Evolutionary conservation across 2,113 vertebrate species (phyloP).

Genomic region (Murina feae): DNA sequence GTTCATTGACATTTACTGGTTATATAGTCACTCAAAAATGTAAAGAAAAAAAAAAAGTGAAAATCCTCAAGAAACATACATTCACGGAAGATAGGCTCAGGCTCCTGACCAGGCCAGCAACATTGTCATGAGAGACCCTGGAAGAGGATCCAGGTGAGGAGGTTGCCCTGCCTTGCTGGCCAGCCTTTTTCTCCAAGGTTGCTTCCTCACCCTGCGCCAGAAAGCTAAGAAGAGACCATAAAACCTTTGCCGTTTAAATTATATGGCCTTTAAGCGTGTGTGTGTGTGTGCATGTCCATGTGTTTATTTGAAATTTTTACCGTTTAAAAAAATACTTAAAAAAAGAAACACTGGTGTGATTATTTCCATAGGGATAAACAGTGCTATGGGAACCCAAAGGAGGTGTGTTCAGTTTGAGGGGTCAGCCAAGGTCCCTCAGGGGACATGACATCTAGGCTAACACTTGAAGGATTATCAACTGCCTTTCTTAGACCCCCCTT

Average conservation of each 20-base stretch:
- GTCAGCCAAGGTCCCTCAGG: background rate
- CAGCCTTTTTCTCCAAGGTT: background rate
- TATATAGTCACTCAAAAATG: background rate
- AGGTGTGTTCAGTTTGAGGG: background rate
- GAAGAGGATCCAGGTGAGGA: background rate
- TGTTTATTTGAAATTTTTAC: background rate
- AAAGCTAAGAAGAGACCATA: background rate
- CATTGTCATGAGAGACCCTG: background rate
- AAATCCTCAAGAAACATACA: background rate
- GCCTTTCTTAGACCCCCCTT: background rate
- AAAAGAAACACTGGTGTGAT: background rate
- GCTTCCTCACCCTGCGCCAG: background rate
- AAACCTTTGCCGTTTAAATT: background rate
- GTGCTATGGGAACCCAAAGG: background rate
- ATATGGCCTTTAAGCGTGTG: background rate
- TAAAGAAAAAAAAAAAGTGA: background rate
- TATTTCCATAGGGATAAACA: background rate
- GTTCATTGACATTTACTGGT: background rate
- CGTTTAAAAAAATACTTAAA: background rate
- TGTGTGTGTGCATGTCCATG: background rate
- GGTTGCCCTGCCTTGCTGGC: rapidly evolving
- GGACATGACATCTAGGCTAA: background rate
- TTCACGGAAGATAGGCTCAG: background rate
- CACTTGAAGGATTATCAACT: background rate
- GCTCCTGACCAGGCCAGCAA: background rate